A percentile compares a stretch with the other conserved stretches of the same genome.
These are phyloP conservation scores for Sciurus vulgaris DNA, from an alignment of 2,797 vertebrate genomes.

Conservation along the genomic window DNA sequence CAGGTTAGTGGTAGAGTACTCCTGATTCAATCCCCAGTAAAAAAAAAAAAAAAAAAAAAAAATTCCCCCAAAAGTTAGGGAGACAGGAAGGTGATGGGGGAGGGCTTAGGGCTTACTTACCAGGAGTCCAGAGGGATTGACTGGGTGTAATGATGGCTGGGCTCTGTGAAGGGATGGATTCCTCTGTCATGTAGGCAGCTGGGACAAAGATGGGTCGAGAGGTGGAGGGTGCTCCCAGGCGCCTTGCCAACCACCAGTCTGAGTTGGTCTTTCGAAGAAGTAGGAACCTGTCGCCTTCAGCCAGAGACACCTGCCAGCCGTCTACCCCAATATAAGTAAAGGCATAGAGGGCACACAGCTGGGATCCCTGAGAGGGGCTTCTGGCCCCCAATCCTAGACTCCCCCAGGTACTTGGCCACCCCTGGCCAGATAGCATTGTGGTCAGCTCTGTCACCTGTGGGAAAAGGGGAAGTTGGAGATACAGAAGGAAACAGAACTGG, in stretches of 20 bases:
- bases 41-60: not conserved
- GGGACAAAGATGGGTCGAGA: constrained; percentile 93
- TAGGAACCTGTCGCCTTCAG: constrained; percentile 93
- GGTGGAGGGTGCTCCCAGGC: constrained; percentile 89
- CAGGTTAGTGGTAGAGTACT: not conserved
- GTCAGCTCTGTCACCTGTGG: constrained; percentile 50
- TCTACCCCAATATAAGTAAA: constrained; percentile 92
- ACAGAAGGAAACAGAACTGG: constrained; percentile 24
- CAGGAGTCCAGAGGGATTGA: constrained; percentile 53
- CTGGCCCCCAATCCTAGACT: constrained; percentile 62
- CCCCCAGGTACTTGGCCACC: constrained; percentile 87
- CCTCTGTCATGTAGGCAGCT: constrained; percentile 92
- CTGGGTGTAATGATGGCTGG: not conserved
- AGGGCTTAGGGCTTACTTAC: constrained; percentile 65
- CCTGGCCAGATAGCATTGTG: constrained; percentile 91
- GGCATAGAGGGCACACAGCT: constrained; percentile 93
- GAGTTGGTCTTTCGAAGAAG: constrained; percentile 93
- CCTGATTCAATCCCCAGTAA: not conserved
- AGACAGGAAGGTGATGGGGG: not conserved
- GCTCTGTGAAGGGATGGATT: constrained; percentile 73
- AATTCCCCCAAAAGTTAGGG: not conserved
- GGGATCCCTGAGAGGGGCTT: constrained; percentile 86
- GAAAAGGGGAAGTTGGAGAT: constrained; percentile 17
- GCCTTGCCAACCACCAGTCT: constrained; percentile 96
- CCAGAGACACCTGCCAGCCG: constrained; percentile 91